Conservation (phyloP, 1,140 invertebrate species). For the Nasonia vitripennis region DNA sequence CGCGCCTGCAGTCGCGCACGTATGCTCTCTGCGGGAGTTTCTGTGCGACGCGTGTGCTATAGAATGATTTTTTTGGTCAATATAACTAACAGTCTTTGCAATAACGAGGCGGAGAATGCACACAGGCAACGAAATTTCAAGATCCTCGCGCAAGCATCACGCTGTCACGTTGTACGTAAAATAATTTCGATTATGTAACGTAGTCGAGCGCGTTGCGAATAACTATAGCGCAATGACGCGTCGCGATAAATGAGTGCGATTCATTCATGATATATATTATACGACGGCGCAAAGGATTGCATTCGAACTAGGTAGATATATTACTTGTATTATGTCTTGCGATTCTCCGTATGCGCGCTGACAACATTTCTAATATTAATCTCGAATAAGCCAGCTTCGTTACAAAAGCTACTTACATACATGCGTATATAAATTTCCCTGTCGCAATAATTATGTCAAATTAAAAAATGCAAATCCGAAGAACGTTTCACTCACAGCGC, state of each 20-base stretch:
- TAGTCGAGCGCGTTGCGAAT: not conserved
- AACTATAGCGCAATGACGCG: not conserved
- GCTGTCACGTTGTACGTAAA: not conserved
- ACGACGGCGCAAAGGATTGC: not conserved
- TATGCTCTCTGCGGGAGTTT: not conserved
- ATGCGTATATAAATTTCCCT: too few species aligned
- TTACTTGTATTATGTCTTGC: too few species aligned
- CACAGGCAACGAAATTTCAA: not conserved
- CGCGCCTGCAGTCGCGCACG: not conserved
- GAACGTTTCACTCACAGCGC: too few species aligned
- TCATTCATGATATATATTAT: not conserved
- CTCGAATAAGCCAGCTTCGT: too few species aligned
- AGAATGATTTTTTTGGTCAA: slow-evolving; percentile 8
- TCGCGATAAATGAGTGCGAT: not conserved
- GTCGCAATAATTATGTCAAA: too few species aligned
- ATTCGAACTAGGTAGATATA: not conserved
- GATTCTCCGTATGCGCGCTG: too few species aligned
- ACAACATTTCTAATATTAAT: too few species aligned
- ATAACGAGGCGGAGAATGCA: too few species aligned
- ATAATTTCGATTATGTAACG: not conserved
- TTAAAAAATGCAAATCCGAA: too few species aligned
- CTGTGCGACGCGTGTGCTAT: not conserved
- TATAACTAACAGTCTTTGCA: too few species aligned
- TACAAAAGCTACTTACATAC: too few species aligned
- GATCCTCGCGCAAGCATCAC: not conserved